Evolutionary conservation across 2,888 invertebrate genomes (phyloP).

Genomic region (Lasioglossum leucozonium): DNA sequence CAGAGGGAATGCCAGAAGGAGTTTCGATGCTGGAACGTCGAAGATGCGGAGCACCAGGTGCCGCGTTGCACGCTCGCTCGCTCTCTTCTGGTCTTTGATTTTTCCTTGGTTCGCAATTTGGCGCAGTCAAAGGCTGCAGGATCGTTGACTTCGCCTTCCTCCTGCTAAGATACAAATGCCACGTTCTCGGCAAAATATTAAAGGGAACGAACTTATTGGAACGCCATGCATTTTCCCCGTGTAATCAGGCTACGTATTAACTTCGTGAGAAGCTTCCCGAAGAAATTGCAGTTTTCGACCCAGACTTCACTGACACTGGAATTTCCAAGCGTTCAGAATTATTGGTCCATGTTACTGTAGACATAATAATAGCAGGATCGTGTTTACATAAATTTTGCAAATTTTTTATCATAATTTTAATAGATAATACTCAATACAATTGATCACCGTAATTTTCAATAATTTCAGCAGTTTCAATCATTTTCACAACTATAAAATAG

Average conservation of each 20-base stretch:
- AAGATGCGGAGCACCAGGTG: constrained; percentile 76
- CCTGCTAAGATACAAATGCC: constrained; percentile 15
- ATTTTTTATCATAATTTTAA: no score
- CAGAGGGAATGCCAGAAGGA: constrained; percentile 50
- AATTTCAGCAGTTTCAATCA: no score
- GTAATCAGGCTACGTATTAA: neutral
- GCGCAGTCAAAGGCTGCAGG: constrained; percentile 23
- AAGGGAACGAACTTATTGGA: constrained; percentile 27
- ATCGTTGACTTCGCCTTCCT: constrained; percentile 27
- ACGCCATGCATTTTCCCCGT: constrained; percentile 6
- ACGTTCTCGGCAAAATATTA: neutral
- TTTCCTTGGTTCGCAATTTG: constrained; percentile 37
- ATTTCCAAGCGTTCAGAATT: no score
- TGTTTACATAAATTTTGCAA: no score
- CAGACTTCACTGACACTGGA: no score
- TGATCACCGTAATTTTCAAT: no score
- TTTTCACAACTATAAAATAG: no score
- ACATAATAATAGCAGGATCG: no score
- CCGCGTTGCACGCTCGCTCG: constrained; percentile 43
- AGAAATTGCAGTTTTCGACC: neutral
- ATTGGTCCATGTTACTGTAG: no score
- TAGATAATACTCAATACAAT: no score
- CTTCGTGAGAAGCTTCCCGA: neutral
- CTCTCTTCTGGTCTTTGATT: constrained; percentile 64
- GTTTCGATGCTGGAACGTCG: constrained; percentile 60